Evolutionary conservation across 2,888 invertebrate species (phyloP).

Genomic region (Drosophila histrio): DNA sequence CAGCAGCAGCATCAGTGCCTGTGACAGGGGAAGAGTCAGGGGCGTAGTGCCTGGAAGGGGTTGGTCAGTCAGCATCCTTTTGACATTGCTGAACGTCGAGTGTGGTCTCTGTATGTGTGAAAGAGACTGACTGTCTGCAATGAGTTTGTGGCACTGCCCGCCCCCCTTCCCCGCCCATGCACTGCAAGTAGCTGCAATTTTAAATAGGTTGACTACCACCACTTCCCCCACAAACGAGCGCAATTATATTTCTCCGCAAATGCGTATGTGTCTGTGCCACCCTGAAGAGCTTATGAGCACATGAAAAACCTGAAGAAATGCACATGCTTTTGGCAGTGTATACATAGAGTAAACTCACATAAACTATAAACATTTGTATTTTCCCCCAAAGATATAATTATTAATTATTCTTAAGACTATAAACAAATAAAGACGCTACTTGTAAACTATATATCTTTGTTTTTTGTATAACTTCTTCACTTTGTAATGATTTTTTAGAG

Average conservation of each 20-base stretch:
- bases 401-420: too few species aligned
- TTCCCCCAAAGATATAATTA: too few species aligned
- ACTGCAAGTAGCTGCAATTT: slow-evolving; percentile 68
- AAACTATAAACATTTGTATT: neutral
- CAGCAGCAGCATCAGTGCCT: slow-evolving; percentile 24
- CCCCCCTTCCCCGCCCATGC: slow-evolving; percentile 3
- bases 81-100: slow-evolving; percentile 51
- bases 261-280: neutral
- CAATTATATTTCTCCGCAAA: slow-evolving; percentile 38
- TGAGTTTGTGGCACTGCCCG: slow-evolving; percentile 5
- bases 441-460: too few species aligned
- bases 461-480: too few species aligned
- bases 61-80: slow-evolving; percentile 63
- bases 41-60: slow-evolving; percentile 26
- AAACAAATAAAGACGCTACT: too few species aligned
- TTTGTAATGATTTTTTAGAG: too few species aligned
- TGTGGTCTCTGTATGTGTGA: slow-evolving; percentile 36
- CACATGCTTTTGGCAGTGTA: neutral
- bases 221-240: slow-evolving; percentile 8
- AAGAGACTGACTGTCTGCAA: slow-evolving; percentile 54
- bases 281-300: neutral
- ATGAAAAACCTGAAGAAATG: slow-evolving; percentile 7
- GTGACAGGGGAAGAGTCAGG: slow-evolving; percentile 12
- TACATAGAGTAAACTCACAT: neutral
- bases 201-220: slow-evolving; percentile 31